Evolutionary conservation across 2,888 invertebrate species (phyloP), one percentile per base, ranked within the genome.

Genomic region (Diploptera punctata): DNA sequence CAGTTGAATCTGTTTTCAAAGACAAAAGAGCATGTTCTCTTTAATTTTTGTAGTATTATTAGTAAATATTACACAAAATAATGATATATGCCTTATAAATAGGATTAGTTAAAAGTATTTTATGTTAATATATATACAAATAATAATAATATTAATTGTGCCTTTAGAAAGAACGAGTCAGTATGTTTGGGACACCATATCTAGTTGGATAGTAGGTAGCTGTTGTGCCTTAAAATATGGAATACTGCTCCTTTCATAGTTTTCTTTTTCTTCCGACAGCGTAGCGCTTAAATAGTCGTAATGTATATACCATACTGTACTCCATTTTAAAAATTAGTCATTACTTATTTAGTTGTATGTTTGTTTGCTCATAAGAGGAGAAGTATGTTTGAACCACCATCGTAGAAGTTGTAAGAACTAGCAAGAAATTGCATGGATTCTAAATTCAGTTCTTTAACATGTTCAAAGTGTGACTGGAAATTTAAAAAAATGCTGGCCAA

Each of bases 21-120:
- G 57, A 72, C 54, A 65, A 18, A 47, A 65, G 65, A 65, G 65
- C 65, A 65, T 44, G 65, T 65, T 72, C 61, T 65, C 62, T 71
- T 71, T 71, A 68, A 62, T 68, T 74, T 62, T 44, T 69, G 68
- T 74, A 74, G 74, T 74, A 74, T 74, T 74, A 74, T 69, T 74
- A 74, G 74, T 54, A 71, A 67, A 71, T 74, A 74, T 71, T 71
- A 65, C 49, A 69, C 60, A 54, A 44, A 71, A 71, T 38, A 65
- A 60, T 69, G 62, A 52, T 71, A 70, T 70, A 49, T 71, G 71
- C 71, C 71, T 71, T 71, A 54, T n/a, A 65, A 38, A 67, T 67
- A 69, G 69, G 65, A 31, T 49, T 71, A 67, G 65, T 65, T 65
- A 52, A n/a, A 54, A 38, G 52, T 61, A 70, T 71, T 47, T 65